Evolutionary conservation across 2,797 vertebrate genomes (phyloP), one percentile per base, ranked within the genome.

Genomic region (Sebastes minor): DNA sequence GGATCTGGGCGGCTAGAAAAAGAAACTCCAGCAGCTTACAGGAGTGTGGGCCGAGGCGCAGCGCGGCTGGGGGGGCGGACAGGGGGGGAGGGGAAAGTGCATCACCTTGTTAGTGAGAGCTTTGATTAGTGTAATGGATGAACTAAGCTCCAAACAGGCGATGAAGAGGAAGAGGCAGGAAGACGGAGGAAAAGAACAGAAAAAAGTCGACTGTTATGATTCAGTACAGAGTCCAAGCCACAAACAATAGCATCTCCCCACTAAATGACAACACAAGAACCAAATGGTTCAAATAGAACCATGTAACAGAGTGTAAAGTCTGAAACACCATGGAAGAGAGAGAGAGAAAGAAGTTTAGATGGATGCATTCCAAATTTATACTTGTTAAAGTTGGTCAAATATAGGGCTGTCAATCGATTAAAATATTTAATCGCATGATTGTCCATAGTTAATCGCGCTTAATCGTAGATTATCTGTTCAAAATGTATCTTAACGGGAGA

Each of bases 1-100:
- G 86, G 90, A 91, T 88, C 82, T 87, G 82, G 63, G 30, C 74
- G 3, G 81, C 91, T 90, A 92, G 93, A 91, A 94, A 95, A 95
- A 94, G 92, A 94, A 94, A 91, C 88, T 89, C 83, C 90, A 91
- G 90, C 88, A 86, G 93, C 91, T 95, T 95, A 94, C 64, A 55
- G 79, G 75, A 80, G 82, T 14, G 78, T 76, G 86, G 87, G 74
- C 74, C 4, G 68, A 80, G 78, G 86, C 23, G 16, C 71, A 33
- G 75, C 49, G 8, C 60, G 55, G 78, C 71, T 62, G 28, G 62
- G 57, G 22, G 61, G 42, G 57, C 42, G 65, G 33, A 18, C 35
- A 2, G 18, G 57, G 56, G 30, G 67, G 53, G 66, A 25, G 71
- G 69, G 25, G 35, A 30, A 64, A 77, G 78, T 88, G 84, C 71